Evolutionary conservation across 2,888 invertebrate genomes (phyloP).

Genomic region (Tricholauxania praeusta): DNA sequence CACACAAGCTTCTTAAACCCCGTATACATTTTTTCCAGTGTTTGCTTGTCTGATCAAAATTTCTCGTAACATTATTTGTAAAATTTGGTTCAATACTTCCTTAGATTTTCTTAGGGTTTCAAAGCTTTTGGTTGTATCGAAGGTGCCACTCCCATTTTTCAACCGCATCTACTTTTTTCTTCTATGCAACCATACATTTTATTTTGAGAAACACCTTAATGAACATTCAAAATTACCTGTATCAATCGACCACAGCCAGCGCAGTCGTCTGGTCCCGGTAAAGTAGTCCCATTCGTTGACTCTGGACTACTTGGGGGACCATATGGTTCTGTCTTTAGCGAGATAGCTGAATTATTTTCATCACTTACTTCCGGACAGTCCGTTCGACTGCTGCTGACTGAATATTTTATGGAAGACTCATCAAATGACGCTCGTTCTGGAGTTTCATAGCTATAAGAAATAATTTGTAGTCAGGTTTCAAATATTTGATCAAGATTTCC

Average conservation of each 20-base stretch:
- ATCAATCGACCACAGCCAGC: slow-evolving; percentile 91
- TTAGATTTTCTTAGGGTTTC: neutral
- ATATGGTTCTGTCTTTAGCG: slow-evolving; percentile 67
- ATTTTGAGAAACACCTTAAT: neutral
- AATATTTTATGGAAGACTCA: slow-evolving; percentile 65
- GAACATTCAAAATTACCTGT: slow-evolving; percentile 65
- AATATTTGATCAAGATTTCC: neutral
- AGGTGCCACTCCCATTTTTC: neutral
- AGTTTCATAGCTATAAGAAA: slow-evolving; percentile 62
- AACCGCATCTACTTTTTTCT: neutral
- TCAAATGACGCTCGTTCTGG: slow-evolving; percentile 66
- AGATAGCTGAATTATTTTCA: slow-evolving; percentile 64
- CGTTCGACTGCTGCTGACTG: slow-evolving; percentile 62
- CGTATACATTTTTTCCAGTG: too few species aligned
- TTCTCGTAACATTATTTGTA: too few species aligned
- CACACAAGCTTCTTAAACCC: too few species aligned
- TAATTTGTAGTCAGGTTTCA: neutral
- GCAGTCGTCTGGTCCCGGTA: slow-evolving; percentile 71
- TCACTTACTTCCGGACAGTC: slow-evolving; percentile 65
- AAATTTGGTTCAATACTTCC: too few species aligned
- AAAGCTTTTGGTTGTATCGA: neutral
- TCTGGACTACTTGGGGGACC: slow-evolving; percentile 68
- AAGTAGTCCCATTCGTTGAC: slow-evolving; percentile 64
- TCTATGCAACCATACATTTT: too few species aligned
- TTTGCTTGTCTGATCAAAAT: too few species aligned